Base-by-base conservation (phyloP, 2,888 invertebrate species). In the Athripsodes cinereus region DNA sequence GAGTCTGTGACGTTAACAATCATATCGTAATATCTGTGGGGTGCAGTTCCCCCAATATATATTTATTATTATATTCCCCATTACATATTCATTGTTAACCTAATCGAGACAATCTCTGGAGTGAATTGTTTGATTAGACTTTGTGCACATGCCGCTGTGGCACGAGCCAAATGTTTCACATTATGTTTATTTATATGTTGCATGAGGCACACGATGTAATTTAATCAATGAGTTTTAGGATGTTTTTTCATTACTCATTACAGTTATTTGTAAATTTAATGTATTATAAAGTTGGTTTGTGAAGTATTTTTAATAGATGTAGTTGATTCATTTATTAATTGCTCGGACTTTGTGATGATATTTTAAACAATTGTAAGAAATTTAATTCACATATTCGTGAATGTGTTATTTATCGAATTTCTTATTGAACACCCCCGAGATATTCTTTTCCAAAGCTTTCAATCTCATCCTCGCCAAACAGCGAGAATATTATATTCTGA, bases 391-490 rank as follows among this genome's bases (percentile, higher is more conserved):
- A 3, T 26, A 26, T n/a, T n/a, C n/a, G n/a, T 26, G 26, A 26
- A 10, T 26, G 10, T 26, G 26, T 26, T 6, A 8, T 40, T 13
- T 40, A 40, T 2, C 2, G 40, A 13, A n/a, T 5, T 47, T 20
- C 19, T 19, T 47, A 47, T 26, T 50, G 50, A 50, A 50, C 50
- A 50, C n/a, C 50, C 50, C 26, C 8, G 8, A 2, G 50, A 13
- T 22, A 8, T 50, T 50, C 26, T 50, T 50, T n/a, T 50, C 21
- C 22, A 50, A 20, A 50, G 52, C 60, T 49, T 60, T 54, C 57
- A 56, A 56, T 60, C 60, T 60, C 55, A 53, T 56, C 60, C 47
- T 57, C 57, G 52, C 47, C 52, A 52, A 57, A 57, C 52, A 52
- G 22, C 34, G 48, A 52, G 52, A 57, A 34, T 40, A 31, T 31